These are phyloP conservation scores for Anguilla obscura DNA, from an alignment of 2,797 vertebrate species.

Conservation along the genomic window DNA sequence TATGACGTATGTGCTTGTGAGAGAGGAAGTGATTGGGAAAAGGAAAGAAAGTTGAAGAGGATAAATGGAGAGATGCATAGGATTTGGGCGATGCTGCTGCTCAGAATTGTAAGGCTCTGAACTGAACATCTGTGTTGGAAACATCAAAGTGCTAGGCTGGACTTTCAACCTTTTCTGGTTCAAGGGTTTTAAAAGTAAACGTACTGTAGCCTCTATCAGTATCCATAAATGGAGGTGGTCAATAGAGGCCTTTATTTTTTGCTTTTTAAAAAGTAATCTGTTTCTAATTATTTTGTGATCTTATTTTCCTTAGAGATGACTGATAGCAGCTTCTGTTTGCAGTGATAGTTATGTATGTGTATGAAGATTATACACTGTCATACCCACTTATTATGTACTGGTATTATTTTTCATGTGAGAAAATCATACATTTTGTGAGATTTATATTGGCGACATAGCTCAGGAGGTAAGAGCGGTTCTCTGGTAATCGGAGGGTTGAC, in stretches of 20 bases:
- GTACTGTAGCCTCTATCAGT: neutral
- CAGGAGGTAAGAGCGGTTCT: too few species aligned
- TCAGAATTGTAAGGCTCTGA: neutral
- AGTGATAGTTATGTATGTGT: neutral
- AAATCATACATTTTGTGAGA: neutral
- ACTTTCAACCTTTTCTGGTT: neutral
- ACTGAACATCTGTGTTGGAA: slow-evolving; percentile 1
- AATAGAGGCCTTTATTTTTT: neutral
- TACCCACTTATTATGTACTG: neutral
- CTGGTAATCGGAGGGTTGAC: too few species aligned
- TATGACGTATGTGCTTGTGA: neutral
- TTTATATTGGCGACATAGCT: neutral
- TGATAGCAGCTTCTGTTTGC: neutral
- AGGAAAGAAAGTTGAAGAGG: neutral
- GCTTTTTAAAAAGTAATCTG: neutral
- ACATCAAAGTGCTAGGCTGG: neutral
- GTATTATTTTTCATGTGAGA: neutral
- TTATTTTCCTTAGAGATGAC: neutral
- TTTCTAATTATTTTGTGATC: neutral
- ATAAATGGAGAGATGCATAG: neutral
- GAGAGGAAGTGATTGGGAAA: neutral
- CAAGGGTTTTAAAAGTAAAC: neutral
- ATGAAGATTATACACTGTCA: neutral
- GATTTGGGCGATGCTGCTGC: neutral
- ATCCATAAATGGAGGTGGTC: neutral